Conservation (phyloP, 2,888 invertebrate species). For the Cosmopolites sordidus region DNA sequence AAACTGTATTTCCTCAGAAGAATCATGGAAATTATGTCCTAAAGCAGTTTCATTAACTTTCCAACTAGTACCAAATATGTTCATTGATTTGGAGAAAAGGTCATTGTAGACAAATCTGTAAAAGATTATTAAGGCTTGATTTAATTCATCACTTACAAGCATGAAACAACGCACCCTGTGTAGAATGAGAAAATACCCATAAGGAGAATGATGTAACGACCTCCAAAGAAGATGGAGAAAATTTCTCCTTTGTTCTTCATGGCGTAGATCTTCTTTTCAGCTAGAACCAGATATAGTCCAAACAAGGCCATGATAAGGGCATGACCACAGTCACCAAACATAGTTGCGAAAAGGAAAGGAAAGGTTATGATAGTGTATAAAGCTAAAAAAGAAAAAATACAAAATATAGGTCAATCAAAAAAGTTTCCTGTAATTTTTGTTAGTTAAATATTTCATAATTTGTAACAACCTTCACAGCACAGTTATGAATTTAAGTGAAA, state of each 20-base stretch:
- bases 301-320: constrained; percentile 78
- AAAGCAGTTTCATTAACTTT: constrained; percentile 30
- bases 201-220: constrained; percentile 72
- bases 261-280: constrained; percentile 70
- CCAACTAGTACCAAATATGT: constrained; percentile 69
- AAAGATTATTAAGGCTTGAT: constrained; percentile 15
- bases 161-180: constrained; percentile 18
- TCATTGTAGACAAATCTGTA: constrained; percentile 77
- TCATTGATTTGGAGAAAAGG: constrained; percentile 70
- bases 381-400: constrained; percentile 39
- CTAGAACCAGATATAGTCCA: constrained; percentile 74
- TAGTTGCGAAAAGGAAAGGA: constrained; percentile 91
- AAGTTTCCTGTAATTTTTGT: no score
- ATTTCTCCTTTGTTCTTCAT: constrained; percentile 71
- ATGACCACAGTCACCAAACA: constrained; percentile 95
- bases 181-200: constrained; percentile 71
- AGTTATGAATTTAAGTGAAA: no score
- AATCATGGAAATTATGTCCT: constrained; percentile 20
- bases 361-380: constrained; percentile 72
- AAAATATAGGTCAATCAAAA: no score
- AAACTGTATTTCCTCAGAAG: constrained; percentile 39
- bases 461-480: no score
- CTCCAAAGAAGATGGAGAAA: constrained; percentile 70
- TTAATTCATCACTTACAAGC: not conserved
- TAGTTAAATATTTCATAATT: no score